phyloP scores from a whole-genome alignment of 2,888 invertebrate species.

The Ophraella communa region DNA sequence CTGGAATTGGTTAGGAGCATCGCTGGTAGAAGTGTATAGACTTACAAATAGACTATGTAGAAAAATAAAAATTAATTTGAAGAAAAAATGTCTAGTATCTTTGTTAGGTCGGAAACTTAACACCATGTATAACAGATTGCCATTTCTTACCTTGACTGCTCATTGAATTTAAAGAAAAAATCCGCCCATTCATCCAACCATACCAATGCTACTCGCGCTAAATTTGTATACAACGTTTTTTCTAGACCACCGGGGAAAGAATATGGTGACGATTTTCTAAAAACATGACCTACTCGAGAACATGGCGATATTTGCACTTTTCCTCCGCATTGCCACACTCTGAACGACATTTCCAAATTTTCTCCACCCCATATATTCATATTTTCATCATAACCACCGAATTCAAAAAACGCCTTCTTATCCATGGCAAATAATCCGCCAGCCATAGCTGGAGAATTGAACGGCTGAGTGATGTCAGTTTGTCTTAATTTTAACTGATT shows the following conservation, averaged over 20 bases:
- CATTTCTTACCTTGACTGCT: slow-evolving; percentile 65
- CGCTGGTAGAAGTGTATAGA: too few species aligned
- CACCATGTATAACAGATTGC: neutral
- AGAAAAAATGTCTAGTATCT: too few species aligned
- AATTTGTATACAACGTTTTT: slow-evolving; percentile 86
- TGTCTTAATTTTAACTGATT: slow-evolving; percentile 69
- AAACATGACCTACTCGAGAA: slow-evolving; percentile 92
- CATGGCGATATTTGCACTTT: slow-evolving; percentile 90
- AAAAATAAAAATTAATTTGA: too few species aligned
- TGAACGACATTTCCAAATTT: slow-evolving; percentile 95
- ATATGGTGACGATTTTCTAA: slow-evolving; percentile 92
- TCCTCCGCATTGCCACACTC: slow-evolving; percentile 96
- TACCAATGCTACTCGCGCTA: slow-evolving; percentile 91
- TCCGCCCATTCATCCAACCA: slow-evolving; percentile 99
- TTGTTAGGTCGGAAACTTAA: too few species aligned
- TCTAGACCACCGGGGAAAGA: slow-evolving; percentile 86
- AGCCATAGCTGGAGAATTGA: slow-evolving; percentile 90
- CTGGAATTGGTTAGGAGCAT: too few species aligned
- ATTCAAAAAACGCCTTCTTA: slow-evolving; percentile 82
- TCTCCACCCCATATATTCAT: slow-evolving; percentile 98
- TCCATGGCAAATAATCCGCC: slow-evolving; percentile 93
- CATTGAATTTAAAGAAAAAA: slow-evolving; percentile 88
- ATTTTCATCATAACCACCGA: slow-evolving; percentile 74
- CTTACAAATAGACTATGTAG: too few species aligned
- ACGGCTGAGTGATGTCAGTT: slow-evolving; percentile 71